Base-by-base conservation (phyloP, 2,113 vertebrate species). In the Gymnocephalus cernua region DNA sequence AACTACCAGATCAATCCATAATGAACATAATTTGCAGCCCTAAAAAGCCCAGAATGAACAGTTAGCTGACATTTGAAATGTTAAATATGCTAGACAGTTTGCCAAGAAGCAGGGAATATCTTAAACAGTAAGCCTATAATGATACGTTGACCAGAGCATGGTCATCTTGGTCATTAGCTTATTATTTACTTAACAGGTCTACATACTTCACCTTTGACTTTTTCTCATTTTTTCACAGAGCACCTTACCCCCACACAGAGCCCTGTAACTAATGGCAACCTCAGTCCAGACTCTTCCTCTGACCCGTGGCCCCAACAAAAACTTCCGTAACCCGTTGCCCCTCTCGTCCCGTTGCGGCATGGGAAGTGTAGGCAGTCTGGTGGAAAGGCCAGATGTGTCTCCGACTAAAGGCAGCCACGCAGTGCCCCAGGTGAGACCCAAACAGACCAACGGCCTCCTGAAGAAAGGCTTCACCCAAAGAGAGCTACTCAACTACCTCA, bases 291-390 rank as follows among this genome's bases (percentile, higher is more conserved):
- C 96, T 85, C 95, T 97, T 93, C 94, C 93, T 93, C 91, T 96
- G 93, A 95, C 94, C 91, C 96, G 95, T 91, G 94, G 96, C 87
- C 91, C 94, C 1, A 93, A 90, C 92, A 96, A 95, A 82, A 95
- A 87, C 57, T 89, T 96, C 92, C 89, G 93, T 9, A 58, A 91
- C 88, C 85, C 92, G 72, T 94, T 91, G 25, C 93, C 93, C 2
- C 91, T 94, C 15, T 88, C 93, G 0, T 84, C 92, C 8, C 89
- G 90, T 62, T 94, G 95, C 93, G 93, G 91, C 91, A 99, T 99
- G 98, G 98, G 98, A 89, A 99, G 98, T 1, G 98, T 99, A 79
- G 96, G 98, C 87, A 99, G 98, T 89, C 95, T 99, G 86, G 95
- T 99, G 86, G 98, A 99, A 92, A 96, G 96, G 82, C 96, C 97